These are phyloP conservation scores for Sylvilagus bachmani DNA, from an alignment of 2,113 vertebrate genomes.

Conservation along the genomic window DNA sequence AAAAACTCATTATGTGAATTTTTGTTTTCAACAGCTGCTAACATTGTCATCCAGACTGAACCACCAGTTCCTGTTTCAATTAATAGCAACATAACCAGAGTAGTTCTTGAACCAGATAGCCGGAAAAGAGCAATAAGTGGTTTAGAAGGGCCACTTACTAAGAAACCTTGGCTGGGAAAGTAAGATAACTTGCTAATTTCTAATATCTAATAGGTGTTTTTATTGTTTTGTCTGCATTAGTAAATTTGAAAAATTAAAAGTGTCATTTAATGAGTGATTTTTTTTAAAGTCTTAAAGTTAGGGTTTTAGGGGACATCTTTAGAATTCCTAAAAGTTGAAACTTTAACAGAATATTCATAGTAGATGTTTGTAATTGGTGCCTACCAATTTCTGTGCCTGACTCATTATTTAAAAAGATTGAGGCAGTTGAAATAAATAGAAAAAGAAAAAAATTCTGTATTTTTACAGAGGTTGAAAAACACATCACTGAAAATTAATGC, in stretches of 20 bases:
- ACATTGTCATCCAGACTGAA: conserved; percentile 97
- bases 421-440: conserved; percentile 5
- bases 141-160: conserved; percentile 91
- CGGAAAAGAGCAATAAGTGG: conserved; percentile 92
- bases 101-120: conserved; percentile 93
- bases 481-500: neutral
- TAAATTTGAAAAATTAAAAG: conserved; percentile 55
- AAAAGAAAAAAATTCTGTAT: neutral
- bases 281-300: conserved; percentile 51
- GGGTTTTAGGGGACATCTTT: neutral
- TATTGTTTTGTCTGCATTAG: conserved; percentile 38
- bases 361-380: conserved; percentile 29
- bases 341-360: conserved; percentile 26
- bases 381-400: neutral
- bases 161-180: conserved; percentile 98
- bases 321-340: conserved; percentile 56
- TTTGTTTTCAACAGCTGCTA: conserved; percentile 91
- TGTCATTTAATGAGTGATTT: conserved; percentile 9
- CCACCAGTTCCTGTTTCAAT: conserved; percentile 90
- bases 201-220: conserved; percentile 52
- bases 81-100: conserved; percentile 91
- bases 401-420: conserved; percentile 22
- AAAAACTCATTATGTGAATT: conserved; percentile 63
- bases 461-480: conserved; percentile 20
- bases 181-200: conserved; percentile 86